Evolutionary conservation across 2,797 vertebrate genomes (phyloP).

Genomic region (Graptemys geographica): DNA sequence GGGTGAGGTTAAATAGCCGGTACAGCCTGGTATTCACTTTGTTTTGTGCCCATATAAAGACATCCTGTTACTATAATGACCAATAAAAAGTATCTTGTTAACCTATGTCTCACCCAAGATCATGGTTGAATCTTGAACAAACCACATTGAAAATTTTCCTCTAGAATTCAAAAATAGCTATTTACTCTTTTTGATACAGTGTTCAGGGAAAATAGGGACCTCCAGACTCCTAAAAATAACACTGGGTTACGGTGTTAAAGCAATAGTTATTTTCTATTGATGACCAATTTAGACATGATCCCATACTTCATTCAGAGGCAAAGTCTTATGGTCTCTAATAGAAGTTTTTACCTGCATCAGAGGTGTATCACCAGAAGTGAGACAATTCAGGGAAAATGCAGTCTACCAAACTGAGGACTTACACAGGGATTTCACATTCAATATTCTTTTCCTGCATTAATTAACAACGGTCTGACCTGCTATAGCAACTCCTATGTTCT

Average conservation of each 20-base stretch:
- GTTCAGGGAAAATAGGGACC: neutral
- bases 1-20: neutral
- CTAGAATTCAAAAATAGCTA: neutral
- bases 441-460: neutral
- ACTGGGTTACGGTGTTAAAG: neutral
- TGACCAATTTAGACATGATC: accelerated
- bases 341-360: neutral
- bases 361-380: neutral
- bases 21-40: neutral
- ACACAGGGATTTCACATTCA: neutral
- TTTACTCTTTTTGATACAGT: neutral
- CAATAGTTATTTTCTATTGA: neutral
- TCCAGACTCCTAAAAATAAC: neutral
- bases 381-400: neutral
- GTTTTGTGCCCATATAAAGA: neutral
- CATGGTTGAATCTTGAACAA: neutral
- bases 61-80: neutral
- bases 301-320: neutral
- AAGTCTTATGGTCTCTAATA: neutral
- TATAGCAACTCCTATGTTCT: neutral
- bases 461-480: neutral
- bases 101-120: neutral
- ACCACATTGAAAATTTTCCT: neutral
- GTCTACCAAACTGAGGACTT: neutral
- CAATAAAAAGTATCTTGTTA: neutral